Evolutionary conservation across 2,797 vertebrate species (phyloP).

Genomic region (Trachops cirrhosus): DNA sequence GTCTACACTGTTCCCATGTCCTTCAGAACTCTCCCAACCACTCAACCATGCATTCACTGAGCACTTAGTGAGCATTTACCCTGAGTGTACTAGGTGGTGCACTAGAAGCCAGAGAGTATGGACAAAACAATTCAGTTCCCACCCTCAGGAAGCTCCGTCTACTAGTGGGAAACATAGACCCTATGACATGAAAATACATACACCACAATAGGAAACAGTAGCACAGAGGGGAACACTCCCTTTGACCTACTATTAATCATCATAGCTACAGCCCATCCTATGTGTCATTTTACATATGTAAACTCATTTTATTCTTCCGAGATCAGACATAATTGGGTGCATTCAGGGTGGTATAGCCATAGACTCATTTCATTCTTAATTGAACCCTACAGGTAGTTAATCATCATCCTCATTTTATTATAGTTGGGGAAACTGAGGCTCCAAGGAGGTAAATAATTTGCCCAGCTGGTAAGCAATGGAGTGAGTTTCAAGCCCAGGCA

Average conservation of each 20-base stretch:
- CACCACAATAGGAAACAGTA: not conserved
- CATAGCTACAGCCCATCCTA: too few relatives aligned
- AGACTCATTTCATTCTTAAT: not conserved
- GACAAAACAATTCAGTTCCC: not conserved
- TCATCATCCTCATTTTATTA: not conserved
- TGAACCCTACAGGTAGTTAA: not conserved
- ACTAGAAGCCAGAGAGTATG: not conserved
- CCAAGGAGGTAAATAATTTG: not conserved
- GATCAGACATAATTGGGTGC: too few relatives aligned
- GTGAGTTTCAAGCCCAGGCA: not conserved
- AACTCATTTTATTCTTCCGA: not conserved
- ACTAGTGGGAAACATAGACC: rapidly evolving
- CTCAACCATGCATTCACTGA: too few relatives aligned
- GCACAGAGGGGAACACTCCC: rapidly evolving
- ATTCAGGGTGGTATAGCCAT: too few relatives aligned
- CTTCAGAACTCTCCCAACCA: not conserved
- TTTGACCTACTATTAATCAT: not conserved
- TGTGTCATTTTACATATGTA: not conserved
- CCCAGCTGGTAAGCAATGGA: not conserved
- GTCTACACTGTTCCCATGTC: not conserved
- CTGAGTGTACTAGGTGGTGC: rapidly evolving
- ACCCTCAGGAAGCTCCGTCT: not conserved
- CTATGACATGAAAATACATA: not conserved
- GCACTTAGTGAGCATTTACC: not conserved
- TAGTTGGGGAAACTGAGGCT: not conserved